Evolutionary conservation across 2,113 vertebrate species (phyloP), one percentile per base, ranked within the genome.

Genomic region (Stictonetta naevosa): DNA sequence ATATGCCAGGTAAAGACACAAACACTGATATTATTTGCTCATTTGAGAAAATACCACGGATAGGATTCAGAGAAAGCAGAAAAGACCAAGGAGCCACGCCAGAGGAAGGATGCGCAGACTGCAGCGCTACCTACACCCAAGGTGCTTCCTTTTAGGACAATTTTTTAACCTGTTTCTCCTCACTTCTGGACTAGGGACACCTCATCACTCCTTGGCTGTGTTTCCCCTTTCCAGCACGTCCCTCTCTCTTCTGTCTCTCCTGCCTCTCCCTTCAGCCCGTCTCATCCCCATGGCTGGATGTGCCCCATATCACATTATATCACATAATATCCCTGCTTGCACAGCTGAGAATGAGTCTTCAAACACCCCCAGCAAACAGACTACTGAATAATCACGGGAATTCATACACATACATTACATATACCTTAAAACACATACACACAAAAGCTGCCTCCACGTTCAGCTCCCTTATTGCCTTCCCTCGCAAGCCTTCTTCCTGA

Each of bases 321-420:
- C 33, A 3, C 29, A 20, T 23, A 17, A 21, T 15, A 31, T 0
- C 3, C 29, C 42, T 33, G 38, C n/a, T 46, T 26, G 23, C 50
- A 52, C 50, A 52, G 50, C 50, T 13, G 82, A 16, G 3, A 52
- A 1, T 28, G n/a, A 15, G 52, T 42, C 53, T 63, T 52, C 44
- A 8, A 3, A 26, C 50, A 52, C 23, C 22, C 50, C 23, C 23
- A 26, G 50, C 23, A 52, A 13, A 20, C 0, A 40, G 22, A 18
- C 20, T 7, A 3, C 12, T 17, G 17, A 29, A 12, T 16, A 34
- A 31, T 0, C 7, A 13, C n/a, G 38, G 33, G 44, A 56, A 38
- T 40, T 58, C 66, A 13, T 31, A 13, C 19, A 1, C 0, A 23
- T 5, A n/a, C 44, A 5, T 84, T n/a, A 9, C 19, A 1, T 0